Percentiles rank a stretch among this genome's conserved stretches.
phyloP scores from a whole-genome alignment of 2,888 invertebrate genomes.

The Agonum fuliginosum region DNA sequence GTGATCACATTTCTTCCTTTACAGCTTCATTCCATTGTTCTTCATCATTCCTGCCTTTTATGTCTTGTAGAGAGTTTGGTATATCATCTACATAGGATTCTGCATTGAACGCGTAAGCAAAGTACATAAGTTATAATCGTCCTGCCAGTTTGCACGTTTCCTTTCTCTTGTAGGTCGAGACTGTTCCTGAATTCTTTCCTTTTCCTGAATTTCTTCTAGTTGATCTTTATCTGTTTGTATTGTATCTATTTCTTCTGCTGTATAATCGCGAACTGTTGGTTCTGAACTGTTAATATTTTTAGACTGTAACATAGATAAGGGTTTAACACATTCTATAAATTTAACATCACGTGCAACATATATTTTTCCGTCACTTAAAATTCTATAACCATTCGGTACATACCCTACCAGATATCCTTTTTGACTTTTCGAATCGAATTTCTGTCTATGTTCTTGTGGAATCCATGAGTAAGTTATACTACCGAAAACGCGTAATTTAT shows the following conservation, averaged over 20 bases:
- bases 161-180: background rate
- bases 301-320: too few relatives aligned
- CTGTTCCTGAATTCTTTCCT: background rate
- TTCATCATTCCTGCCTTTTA: background rate
- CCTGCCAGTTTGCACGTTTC: background rate
- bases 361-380: background rate
- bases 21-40: background rate
- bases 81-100: background rate
- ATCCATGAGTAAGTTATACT: background rate
- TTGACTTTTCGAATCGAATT: background rate
- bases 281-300: background rate
- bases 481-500: background rate
- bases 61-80: background rate
- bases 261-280: too few relatives aligned
- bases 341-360: background rate
- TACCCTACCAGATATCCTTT: background rate
- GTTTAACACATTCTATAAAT: background rate
- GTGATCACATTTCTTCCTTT: background rate
- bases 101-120: background rate
- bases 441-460: background rate
- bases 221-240: background rate
- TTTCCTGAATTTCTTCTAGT: too few relatives aligned
- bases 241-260: background rate
- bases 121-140: background rate
- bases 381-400: background rate